Evolutionary conservation across 2,888 invertebrate species (phyloP), one percentile per base, ranked within the genome.

Genomic region (Drosophila recens): DNA sequence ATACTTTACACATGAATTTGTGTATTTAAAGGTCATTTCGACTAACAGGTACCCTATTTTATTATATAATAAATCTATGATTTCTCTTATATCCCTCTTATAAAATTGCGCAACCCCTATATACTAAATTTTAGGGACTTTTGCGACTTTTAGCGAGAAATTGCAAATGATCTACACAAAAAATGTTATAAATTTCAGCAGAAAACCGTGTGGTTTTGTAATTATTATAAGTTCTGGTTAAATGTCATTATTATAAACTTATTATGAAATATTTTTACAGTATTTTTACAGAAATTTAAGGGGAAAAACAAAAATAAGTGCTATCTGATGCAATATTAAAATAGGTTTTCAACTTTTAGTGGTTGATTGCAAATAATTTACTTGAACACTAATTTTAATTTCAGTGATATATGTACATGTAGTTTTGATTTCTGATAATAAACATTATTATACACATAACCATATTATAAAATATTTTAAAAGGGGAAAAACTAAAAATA

Each of bases 1-100:
- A 27, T 30, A 30, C 30, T 6, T 6, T 9, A 20, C 20, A 20
- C 20, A 3, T 20, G 20, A 20, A 20, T 20, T 20, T 20, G 2
- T 27, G 27, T 6, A 27, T 27, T 5, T 27, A 27, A 6, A 9
- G 5, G 36, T 38, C 5, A 3, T 13, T 1, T 20, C 34, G 67
- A 72, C 46, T 48, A 4, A 1, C 5, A 6, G 2, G 57, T 67
- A 45, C 65, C 10, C 66, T 72, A 11, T 1, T 15, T 11, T n/a
- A n/a, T 9, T 23, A 3, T 23, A 45, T 23, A 38, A 3, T 2
- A 38, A 1, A 5, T 20, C 43, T 20, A 43, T 4, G 11, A 20
- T 43, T 17, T 10, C 4, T 43, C 2, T 5, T 38, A 42, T 34
- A 6, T 34, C 11, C 33, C 15, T 3, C 8, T 10, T 8, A 27